Evolutionary conservation across 2,113 vertebrate genomes (phyloP).

Genomic region (Cyanocitta stelleri): DNA sequence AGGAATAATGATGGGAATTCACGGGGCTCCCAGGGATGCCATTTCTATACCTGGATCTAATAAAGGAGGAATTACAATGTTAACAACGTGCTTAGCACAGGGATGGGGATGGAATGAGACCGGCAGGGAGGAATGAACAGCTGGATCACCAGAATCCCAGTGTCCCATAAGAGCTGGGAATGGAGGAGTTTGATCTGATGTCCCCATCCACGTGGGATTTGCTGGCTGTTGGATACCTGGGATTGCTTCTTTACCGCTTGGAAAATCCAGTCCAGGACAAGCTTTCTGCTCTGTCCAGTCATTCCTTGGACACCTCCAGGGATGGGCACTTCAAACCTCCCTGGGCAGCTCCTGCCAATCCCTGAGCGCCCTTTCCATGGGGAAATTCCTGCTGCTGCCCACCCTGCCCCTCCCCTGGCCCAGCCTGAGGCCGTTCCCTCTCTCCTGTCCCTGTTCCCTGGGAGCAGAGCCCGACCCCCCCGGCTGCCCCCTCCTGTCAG

Average conservation of each 20-base stretch:
- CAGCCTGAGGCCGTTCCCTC: not conserved
- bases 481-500: not conserved
- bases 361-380: rapidly evolving
- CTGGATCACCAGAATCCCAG: not conserved
- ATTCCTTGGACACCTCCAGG: not conserved
- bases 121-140: not conserved
- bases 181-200: not conserved
- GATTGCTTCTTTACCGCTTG: not conserved
- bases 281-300: not conserved
- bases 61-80: conserved; percentile 59
- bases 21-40: conserved; percentile 48
- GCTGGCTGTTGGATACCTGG: not conserved
- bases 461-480: rapidly evolving
- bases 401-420: rapidly evolving
- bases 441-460: not conserved
- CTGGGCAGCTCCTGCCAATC: rapidly evolving
- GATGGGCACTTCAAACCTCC: not conserved
- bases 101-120: conserved; percentile 10
- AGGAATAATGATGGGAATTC: conserved; percentile 71
- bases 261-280: not conserved
- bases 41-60: conserved; percentile 62
- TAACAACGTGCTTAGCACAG: not conserved
- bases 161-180: not conserved
- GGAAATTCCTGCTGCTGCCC: rapidly evolving
- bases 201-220: not conserved